These are phyloP conservation scores for Carassius auratus DNA, from an alignment of 2,113 vertebrate genomes.

Conservation along the genomic window DNA sequence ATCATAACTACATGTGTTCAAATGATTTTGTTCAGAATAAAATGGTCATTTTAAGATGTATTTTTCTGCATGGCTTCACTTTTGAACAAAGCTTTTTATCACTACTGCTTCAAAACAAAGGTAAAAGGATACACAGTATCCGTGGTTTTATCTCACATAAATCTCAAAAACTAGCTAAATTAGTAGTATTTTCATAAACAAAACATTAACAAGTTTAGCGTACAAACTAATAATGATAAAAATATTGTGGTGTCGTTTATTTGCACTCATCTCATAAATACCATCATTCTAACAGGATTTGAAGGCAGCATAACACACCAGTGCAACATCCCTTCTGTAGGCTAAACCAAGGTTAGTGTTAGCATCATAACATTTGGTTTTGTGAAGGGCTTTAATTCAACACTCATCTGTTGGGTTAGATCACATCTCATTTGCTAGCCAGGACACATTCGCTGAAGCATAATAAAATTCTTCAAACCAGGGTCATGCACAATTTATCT, in stretches of 20 bases:
- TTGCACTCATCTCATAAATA: neutral
- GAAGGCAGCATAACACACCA: conserved; percentile 2
- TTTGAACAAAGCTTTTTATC: neutral
- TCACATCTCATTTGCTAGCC: conserved; percentile 32
- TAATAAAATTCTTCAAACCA: conserved; percentile 1
- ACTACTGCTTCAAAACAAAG: neutral
- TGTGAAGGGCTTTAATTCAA: neutral
- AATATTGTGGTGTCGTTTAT: neutral
- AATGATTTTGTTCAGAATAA: no score
- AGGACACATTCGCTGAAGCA: conserved; percentile 29
- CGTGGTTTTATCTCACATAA: neutral
- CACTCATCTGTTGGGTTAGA: conserved; percentile 9
- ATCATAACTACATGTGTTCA: neutral
- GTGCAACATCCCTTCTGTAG: conserved; percentile 38
- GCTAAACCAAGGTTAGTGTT: conserved; percentile 39
- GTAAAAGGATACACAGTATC: neutral
- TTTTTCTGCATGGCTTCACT: neutral
- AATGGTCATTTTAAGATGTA: neutral
- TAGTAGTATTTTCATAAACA: neutral
- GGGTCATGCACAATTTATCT: conserved; percentile 26
- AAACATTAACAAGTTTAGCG: neutral
- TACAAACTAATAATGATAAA: neutral
- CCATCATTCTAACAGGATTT: neutral
- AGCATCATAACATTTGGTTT: conserved; percentile 40
- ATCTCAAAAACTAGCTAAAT: neutral